Base-by-base conservation (phyloP, 2,888 invertebrate genomes). In the Drosophila mimica region DNA sequence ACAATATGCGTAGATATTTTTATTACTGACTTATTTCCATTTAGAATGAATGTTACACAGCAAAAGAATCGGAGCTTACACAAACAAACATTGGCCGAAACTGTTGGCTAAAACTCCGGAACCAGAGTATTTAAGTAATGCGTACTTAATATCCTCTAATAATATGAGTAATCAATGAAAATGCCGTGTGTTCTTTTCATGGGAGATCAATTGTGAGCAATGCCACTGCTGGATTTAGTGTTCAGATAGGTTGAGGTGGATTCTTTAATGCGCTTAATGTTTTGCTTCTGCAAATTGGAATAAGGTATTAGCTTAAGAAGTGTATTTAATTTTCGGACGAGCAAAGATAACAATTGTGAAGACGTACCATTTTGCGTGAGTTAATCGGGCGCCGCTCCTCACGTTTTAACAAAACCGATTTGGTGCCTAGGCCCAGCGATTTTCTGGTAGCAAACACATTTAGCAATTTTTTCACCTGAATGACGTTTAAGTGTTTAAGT, bases 161-260 rank as follows among this genome's bases (percentile, higher is more conserved):
- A 25, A 2, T 25, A 25, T 25, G 25, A 25, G 25, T 25, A 25
- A 25, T 25, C 25, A 25, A 25, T 25, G 51, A 48, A 76, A 0
- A 75, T 65, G 15, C 76, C 79, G 11, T 48, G 11, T 3, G 51
- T 56, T 6, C 58, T 56, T 60, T 90, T 90, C n/a, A 74, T 83
- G 17, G 91, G 91, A 2, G 91, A 92, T 56, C 91, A 54, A 58
- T 84, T 89, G 57, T 94, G 93, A 0, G 93, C 80, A 40, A 95
- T 81, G 0, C 94, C 86, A 66, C 93, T 94, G 81, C 94, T 94
- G 11, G 95, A 94, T 81, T 94, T 94, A 13, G 95, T 92, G 68
- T 92, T 93, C 30, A 95, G 90, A 81, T 95, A 95, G 0, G 95
- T 95, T 0, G 95, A 95, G 31, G 94, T 94, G 0, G 95, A 94